These are phyloP conservation scores for Antechinus flavipes DNA, from an alignment of 2,113 vertebrate species.

Conservation along the genomic window DNA sequence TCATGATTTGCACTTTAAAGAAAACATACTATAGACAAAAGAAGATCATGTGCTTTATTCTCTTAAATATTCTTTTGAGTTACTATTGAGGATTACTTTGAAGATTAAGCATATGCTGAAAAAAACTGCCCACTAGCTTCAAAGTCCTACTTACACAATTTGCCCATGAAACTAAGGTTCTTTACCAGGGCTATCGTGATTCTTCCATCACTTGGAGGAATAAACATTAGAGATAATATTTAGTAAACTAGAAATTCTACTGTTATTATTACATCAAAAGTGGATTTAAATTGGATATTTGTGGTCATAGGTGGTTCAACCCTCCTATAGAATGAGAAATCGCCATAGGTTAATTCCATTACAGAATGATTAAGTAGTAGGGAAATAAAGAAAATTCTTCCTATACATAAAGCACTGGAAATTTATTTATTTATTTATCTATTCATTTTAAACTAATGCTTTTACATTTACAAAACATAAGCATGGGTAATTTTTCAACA, in stretches of 20 bases:
- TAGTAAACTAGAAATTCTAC: not conserved
- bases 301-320: not conserved
- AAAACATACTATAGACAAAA: not conserved
- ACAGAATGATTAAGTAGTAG: not conserved
- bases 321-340: not conserved
- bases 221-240: not conserved
- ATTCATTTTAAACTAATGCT: too few species aligned
- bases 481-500: too few species aligned
- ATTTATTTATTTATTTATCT: too few species aligned
- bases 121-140: not conserved
- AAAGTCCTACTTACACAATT: not conserved
- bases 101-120: not conserved
- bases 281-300: not conserved
- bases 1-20: not conserved
- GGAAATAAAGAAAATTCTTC: not conserved
- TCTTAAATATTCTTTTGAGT: not conserved
- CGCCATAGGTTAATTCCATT: not conserved
- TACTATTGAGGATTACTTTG: not conserved
- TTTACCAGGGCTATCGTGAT: too few species aligned
- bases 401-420: not conserved
- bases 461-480: too few species aligned
- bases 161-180: not conserved
- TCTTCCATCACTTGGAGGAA: not conserved
- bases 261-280: not conserved
- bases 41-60: not conserved